phyloP scores from a whole-genome alignment of 1,140 invertebrate species.

The Archivesica marissinica region DNA sequence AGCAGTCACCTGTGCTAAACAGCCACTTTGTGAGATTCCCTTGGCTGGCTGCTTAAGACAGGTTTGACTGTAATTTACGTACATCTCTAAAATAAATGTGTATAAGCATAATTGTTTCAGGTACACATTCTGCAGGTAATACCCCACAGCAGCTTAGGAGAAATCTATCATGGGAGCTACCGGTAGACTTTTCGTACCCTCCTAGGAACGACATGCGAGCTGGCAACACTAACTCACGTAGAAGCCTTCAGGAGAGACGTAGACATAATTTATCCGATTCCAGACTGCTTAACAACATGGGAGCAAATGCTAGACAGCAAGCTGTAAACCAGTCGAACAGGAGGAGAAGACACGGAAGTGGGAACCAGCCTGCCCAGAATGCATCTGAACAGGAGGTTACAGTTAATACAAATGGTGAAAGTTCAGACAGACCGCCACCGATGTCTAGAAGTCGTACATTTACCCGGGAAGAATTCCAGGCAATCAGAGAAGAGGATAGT shows the following conservation, averaged over 20 bases:
- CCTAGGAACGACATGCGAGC: slow-evolving; percentile 12
- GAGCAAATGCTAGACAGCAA: slow-evolving; percentile 16
- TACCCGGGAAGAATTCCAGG: slow-evolving; percentile 49
- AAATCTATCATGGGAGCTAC: slow-evolving; percentile 47
- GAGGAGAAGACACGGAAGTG: neutral
- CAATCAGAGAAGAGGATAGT: slow-evolving; percentile 55
- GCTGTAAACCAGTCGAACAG: slow-evolving; percentile 2
- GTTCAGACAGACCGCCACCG: slow-evolving; percentile 1
- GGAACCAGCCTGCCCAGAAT: slow-evolving; percentile 13
- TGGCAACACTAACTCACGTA: slow-evolving; percentile 18
- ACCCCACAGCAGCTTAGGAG: neutral
- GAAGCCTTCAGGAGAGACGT: slow-evolving; percentile 65
- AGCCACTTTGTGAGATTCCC: no score
- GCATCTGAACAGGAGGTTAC: neutral
- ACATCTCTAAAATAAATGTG: no score
- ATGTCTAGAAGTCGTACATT: slow-evolving; percentile 50
- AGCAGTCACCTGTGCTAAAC: no score
- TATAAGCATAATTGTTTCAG: no score
- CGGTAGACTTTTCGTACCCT: slow-evolving; percentile 44
- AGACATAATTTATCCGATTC: slow-evolving; percentile 72
- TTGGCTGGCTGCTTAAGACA: no score
- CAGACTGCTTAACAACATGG: slow-evolving; percentile 64
- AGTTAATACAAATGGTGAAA: slow-evolving; percentile 32
- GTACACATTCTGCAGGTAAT: slow-evolving; percentile 8
- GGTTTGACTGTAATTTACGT: no score